A percentile compares a stretch with the other conserved stretches of the same genome.
Conservation (phyloP, 2,797 vertebrate genomes). For the Sebastolobus altivelis region DNA sequence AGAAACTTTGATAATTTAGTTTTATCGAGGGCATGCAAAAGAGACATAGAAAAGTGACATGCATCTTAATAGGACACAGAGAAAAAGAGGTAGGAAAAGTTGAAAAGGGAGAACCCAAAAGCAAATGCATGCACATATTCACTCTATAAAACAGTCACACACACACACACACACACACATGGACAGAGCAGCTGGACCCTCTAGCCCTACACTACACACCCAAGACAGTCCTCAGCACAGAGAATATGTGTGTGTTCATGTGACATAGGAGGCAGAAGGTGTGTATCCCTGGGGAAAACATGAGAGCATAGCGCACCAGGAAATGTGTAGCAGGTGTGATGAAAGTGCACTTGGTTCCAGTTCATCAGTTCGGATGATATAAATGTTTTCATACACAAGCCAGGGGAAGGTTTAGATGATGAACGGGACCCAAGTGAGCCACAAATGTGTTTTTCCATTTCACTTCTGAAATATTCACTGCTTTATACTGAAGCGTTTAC, state of each 20-base stretch:
- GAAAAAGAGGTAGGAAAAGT: conserved; percentile 10
- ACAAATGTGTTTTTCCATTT: conserved; percentile 47
- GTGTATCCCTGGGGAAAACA: conserved; percentile 45
- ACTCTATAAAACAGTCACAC: not conserved
- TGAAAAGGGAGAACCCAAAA: conserved; percentile 27
- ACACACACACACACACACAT: not conserved
- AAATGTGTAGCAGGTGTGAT: conserved; percentile 68
- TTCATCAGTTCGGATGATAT: conserved; percentile 61
- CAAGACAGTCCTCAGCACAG: conserved; percentile 47
- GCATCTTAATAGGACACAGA: conserved; percentile 28
- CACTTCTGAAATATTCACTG: conserved; percentile 39
- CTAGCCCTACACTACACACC: conserved; percentile 65
- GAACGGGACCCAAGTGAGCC: conserved; percentile 48
- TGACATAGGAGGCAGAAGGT: conserved; percentile 44
- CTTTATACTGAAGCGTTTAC: conserved; percentile 43
- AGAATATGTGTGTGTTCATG: conserved; percentile 18
- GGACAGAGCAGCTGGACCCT: conserved; percentile 75
- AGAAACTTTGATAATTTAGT: conserved; percentile 35
- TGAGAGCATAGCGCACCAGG: conserved; percentile 42
- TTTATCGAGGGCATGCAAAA: conserved; percentile 44
- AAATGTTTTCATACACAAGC: conserved; percentile 62
- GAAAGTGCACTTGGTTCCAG: conserved; percentile 61
- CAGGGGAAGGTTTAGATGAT: conserved; percentile 52
- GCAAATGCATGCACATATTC: conserved; percentile 6
- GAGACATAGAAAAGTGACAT: conserved; percentile 19